Percentiles rank a stretch among this genome's conserved stretches.
These are phyloP conservation scores for Lytechinus variegatus DNA, from an alignment of 35 echinoderm and acorn worm species.

Conservation along the genomic window DNA sequence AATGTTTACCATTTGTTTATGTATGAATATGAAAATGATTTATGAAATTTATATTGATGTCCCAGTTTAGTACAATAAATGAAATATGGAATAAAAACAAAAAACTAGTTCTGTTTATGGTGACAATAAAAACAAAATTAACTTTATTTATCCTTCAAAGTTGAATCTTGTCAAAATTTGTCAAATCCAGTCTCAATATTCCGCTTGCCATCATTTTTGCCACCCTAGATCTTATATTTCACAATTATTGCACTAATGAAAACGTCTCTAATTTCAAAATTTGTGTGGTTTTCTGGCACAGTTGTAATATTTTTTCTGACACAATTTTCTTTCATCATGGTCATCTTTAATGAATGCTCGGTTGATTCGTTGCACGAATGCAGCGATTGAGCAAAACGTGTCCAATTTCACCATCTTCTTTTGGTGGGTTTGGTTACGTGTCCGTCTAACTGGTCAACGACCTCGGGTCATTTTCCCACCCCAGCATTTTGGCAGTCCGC, in stretches of 20 bases:
- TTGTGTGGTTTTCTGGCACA: not conserved
- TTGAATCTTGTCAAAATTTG: not conserved
- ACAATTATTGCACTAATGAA: not conserved
- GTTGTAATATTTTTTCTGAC: not conserved
- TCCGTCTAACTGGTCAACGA: not conserved
- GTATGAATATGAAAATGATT: too few relatives aligned
- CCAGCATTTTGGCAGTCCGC: not conserved
- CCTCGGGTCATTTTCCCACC: conserved; percentile 8
- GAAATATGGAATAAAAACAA: too few relatives aligned
- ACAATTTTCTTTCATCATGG: conserved; percentile 13
- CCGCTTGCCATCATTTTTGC: not conserved
- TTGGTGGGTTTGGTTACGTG: not conserved
- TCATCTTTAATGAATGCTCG: conserved; percentile 7
- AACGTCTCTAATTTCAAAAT: not conserved
- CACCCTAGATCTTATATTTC: too few relatives aligned
- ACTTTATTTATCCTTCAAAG: not conserved
- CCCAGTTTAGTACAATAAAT: too few relatives aligned
- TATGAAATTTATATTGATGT: too few relatives aligned
- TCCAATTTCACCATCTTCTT: not conserved
- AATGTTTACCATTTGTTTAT: too few relatives aligned
- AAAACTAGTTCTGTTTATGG: not conserved
- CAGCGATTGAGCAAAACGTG: not conserved
- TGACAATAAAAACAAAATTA: not conserved
- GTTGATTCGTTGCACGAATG: not conserved
- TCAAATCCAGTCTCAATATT: not conserved